Evolutionary conservation across 2,888 invertebrate genomes (phyloP).

Genomic region (Blastobasis lacticolella): DNA sequence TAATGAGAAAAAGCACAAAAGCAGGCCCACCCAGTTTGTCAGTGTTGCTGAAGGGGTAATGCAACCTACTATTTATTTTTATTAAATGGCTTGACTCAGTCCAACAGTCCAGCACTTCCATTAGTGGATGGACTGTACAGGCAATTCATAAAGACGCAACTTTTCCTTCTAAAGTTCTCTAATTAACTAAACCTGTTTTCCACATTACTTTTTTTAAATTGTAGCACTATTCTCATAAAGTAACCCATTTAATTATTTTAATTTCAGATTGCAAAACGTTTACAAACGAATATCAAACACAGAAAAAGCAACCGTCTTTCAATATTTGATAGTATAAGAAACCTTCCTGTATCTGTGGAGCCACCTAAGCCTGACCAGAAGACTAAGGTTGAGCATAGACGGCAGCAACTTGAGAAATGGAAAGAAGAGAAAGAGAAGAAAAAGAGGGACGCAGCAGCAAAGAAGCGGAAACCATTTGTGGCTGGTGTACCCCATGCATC

Average conservation of each 20-base stretch:
- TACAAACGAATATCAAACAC: conserved; percentile 34
- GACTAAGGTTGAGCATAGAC: conserved; percentile 38
- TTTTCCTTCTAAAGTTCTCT: too few relatives aligned
- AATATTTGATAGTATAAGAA: conserved; percentile 43
- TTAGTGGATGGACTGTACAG: too few relatives aligned
- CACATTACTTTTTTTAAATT: too few relatives aligned
- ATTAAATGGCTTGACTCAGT: not conserved
- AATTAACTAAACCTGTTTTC: too few relatives aligned
- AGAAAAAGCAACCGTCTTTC: conserved; percentile 43
- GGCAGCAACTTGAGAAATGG: conserved; percentile 55
- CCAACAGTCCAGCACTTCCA: not conserved
- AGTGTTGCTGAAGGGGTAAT: conserved; percentile 55
- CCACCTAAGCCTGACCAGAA: conserved; percentile 21
- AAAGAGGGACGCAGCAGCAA: conserved; percentile 37
- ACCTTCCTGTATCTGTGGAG: conserved; percentile 29
- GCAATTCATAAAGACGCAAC: too few relatives aligned
- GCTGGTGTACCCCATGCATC: conserved; percentile 40
- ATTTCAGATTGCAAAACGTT: conserved; percentile 42
- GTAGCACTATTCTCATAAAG: too few relatives aligned
- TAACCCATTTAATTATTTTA: not conserved
- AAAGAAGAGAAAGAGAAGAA: conserved; percentile 55
- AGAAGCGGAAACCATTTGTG: conserved; percentile 58
- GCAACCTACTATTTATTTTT: conserved; percentile 8
- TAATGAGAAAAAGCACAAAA: conserved; percentile 50
- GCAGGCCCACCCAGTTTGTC: conserved; percentile 44